These are phyloP conservation scores for Oceanodroma tethys DNA, from an alignment of 2,113 vertebrate species.

Conservation along the genomic window DNA sequence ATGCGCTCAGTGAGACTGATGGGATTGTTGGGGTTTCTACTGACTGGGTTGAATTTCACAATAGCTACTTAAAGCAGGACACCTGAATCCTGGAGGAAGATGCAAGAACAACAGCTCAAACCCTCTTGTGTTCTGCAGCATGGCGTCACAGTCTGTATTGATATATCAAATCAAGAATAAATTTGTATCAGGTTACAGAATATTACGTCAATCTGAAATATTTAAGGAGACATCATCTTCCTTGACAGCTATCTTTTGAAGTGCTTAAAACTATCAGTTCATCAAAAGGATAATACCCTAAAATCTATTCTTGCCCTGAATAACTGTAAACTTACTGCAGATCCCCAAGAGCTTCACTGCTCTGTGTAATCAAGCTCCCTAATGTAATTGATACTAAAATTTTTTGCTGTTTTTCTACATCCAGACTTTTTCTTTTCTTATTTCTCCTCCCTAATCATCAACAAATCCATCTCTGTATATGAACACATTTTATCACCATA, in stretches of 20 bases:
- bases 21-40: not conserved
- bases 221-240: not conserved
- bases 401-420: not conserved
- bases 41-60: not conserved
- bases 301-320: not conserved
- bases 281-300: not conserved
- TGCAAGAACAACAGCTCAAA: not conserved
- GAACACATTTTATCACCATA: not conserved
- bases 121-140: not conserved
- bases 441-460: not conserved
- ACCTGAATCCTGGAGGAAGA: not conserved
- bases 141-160: rapidly evolving
- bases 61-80: not conserved
- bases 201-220: not conserved
- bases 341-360: not conserved
- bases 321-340: not conserved
- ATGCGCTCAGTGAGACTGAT: not conserved
- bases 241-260: not conserved
- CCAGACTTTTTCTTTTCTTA: not conserved
- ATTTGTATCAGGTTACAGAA: not conserved
- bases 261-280: not conserved
- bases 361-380: not conserved
- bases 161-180: not conserved
- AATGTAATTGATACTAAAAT: not conserved
- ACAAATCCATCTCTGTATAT: not conserved